Percentiles rank a stretch among this genome's conserved stretches.
These are phyloP conservation scores for Pseudomyrmex sp. DNA, from an alignment of 1,140 invertebrate genomes.

Conservation along the genomic window DNA sequence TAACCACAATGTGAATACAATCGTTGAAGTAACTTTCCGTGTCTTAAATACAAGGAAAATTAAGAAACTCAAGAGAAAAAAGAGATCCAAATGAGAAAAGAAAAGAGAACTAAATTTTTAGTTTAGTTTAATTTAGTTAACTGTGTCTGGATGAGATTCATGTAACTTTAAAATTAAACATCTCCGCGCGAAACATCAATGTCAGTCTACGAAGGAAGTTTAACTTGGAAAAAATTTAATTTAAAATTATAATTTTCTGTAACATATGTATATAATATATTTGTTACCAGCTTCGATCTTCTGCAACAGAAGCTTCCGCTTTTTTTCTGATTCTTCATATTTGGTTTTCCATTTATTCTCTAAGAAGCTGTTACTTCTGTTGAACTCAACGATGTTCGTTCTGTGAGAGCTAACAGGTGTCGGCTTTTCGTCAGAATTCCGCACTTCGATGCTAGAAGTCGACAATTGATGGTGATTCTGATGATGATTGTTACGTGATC, in stretches of 20 bases:
- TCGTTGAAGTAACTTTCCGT: neutral
- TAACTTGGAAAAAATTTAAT: too few species aligned
- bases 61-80: neutral
- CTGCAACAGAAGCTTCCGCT: slow-evolving; percentile 87
- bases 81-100: too few species aligned
- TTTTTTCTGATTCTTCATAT: slow-evolving; percentile 89
- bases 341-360: slow-evolving; percentile 87
- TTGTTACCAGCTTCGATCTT: slow-evolving; percentile 88
- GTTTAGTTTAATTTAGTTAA: too few species aligned
- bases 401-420: slow-evolving; percentile 3
- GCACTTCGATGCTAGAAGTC: slow-evolving; percentile 62
- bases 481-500: slow-evolving; percentile 7
- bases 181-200: too few species aligned
- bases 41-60: neutral
- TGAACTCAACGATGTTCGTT: slow-evolving; percentile 64
- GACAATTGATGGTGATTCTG: slow-evolving; percentile 31
- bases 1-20: neutral
- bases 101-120: too few species aligned
- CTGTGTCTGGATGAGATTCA: too few species aligned
- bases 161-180: too few species aligned
- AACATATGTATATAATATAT: neutral
- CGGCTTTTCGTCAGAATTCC: slow-evolving; percentile 50
- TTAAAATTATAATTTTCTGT: too few species aligned
- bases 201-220: too few species aligned
- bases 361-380: slow-evolving; percentile 76